These are phyloP conservation scores for Melanotaenia parkinsoni DNA, from an alignment of 2,797 vertebrate species.

Conservation along the genomic window DNA sequence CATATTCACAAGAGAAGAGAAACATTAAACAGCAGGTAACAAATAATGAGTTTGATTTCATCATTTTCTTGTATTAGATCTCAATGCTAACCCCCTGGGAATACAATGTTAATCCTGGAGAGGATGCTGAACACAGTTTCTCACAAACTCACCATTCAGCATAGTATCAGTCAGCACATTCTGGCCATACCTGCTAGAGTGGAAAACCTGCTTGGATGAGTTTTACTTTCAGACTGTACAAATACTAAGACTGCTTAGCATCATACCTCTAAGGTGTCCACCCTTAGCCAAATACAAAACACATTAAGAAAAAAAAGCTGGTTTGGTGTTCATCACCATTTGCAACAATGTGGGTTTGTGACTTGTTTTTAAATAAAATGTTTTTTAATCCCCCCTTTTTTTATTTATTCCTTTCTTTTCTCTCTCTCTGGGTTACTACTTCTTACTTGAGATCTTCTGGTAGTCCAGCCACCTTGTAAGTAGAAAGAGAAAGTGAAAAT, in stretches of 20 bases:
- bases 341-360: not conserved
- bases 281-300: slow-evolving; percentile 24
- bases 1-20: no score
- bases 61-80: not conserved
- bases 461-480: not conserved
- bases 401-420: no score
- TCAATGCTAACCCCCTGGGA: not conserved
- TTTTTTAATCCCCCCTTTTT: not conserved
- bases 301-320: not conserved
- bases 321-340: slow-evolving; percentile 6
- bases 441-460: not conserved
- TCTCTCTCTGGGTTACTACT: slow-evolving; percentile 3
- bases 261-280: slow-evolving; percentile 1
- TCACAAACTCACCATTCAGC: not conserved
- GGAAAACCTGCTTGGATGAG: slow-evolving; percentile 30
- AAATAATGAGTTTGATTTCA: not conserved
- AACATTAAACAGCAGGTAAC: no score
- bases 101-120: slow-evolving; percentile 8
- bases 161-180: slow-evolving; percentile 46
- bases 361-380: slow-evolving; percentile 1
- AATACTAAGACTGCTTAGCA: slow-evolving; percentile 18
- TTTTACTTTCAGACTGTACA: slow-evolving; percentile 9
- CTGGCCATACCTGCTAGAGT: slow-evolving; percentile 30
- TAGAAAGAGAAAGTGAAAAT: not conserved
- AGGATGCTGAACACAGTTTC: slow-evolving; percentile 21